These are phyloP conservation scores for Arothron firmamentum DNA, from an alignment of 2,113 vertebrate species.

Conservation along the genomic window DNA sequence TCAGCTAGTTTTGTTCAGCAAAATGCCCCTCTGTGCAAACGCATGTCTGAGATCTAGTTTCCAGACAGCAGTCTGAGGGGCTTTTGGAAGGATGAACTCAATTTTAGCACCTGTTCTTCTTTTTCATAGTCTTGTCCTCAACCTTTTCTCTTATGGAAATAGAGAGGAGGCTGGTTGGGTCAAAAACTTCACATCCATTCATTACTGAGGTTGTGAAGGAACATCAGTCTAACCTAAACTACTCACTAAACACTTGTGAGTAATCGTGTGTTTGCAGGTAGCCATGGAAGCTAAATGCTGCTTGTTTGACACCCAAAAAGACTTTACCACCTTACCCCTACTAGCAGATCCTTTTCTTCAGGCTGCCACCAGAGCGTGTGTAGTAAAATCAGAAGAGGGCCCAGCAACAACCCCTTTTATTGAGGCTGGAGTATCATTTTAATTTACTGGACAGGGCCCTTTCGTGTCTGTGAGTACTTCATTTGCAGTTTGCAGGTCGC, in stretches of 20 bases:
- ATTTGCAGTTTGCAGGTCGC: conserved; percentile 80
- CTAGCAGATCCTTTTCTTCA: conserved; percentile 48
- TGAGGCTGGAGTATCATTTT: conserved; percentile 83
- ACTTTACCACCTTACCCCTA: conserved; percentile 31
- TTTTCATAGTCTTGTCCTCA: conserved; percentile 3
- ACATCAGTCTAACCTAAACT: conserved; percentile 20
- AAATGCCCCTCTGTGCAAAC: conserved; percentile 43
- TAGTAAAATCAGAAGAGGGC: conserved; percentile 80
- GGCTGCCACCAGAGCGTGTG: conserved; percentile 64
- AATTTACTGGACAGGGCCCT: conserved; percentile 79
- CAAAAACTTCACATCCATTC: conserved; percentile 35
- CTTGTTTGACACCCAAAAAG: background rate
- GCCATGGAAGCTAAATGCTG: background rate
- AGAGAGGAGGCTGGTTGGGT: conserved; percentile 9
- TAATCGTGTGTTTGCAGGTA: background rate
- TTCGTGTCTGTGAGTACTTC: conserved; percentile 81
- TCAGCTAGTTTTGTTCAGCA: conserved; percentile 25
- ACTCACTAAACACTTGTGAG: conserved; percentile 19
- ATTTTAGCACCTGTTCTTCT: conserved; percentile 35
- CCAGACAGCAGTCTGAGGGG: conserved; percentile 37
- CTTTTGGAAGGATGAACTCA: conserved; percentile 54
- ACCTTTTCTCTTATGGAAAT: conserved; percentile 28
- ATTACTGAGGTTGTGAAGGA: conserved; percentile 12
- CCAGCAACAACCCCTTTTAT: conserved; percentile 78
- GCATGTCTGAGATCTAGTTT: conserved; percentile 46